A percentile compares a stretch with the other conserved stretches of the same genome.
phyloP scores from a whole-genome alignment of 2,797 vertebrate genomes.

The Lacerta bilineata region DNA sequence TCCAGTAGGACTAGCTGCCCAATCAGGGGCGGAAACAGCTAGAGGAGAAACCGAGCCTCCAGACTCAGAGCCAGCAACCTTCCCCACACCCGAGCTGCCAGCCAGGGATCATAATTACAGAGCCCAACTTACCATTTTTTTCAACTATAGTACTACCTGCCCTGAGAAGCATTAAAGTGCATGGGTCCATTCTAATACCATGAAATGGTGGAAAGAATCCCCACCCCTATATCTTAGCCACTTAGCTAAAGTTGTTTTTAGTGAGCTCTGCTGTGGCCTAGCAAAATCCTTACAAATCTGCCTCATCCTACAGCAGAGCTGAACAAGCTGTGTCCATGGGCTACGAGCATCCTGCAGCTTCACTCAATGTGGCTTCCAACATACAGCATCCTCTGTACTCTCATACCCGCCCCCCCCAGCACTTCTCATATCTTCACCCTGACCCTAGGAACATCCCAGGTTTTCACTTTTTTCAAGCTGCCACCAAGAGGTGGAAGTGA shows the following conservation, averaged over 20 bases:
- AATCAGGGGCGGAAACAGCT: neutral
- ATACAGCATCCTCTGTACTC: neutral
- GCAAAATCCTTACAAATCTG: conserved; percentile 21
- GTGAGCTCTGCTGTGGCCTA: conserved; percentile 28
- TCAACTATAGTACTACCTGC: no score
- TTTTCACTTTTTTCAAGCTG: neutral
- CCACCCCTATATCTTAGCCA: neutral
- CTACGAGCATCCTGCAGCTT: neutral
- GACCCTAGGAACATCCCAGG: neutral
- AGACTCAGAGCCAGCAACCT: neutral
- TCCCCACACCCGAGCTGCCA: neutral
- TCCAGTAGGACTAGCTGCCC: neutral
- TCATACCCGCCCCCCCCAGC: no score
- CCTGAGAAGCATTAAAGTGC: neutral
- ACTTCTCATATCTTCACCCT: neutral
- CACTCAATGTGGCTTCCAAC: neutral
- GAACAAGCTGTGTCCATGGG: neutral
- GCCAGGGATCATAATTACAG: neutral
- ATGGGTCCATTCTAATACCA: neutral
- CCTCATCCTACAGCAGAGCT: neutral
- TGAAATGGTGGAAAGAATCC: neutral
- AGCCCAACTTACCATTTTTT: neutral
- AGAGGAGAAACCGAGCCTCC: neutral
- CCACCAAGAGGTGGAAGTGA: neutral
- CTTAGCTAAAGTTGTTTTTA: conserved; percentile 43